Base-by-base conservation (phyloP, 1,140 invertebrate species). In the Apis cerana region DNA sequence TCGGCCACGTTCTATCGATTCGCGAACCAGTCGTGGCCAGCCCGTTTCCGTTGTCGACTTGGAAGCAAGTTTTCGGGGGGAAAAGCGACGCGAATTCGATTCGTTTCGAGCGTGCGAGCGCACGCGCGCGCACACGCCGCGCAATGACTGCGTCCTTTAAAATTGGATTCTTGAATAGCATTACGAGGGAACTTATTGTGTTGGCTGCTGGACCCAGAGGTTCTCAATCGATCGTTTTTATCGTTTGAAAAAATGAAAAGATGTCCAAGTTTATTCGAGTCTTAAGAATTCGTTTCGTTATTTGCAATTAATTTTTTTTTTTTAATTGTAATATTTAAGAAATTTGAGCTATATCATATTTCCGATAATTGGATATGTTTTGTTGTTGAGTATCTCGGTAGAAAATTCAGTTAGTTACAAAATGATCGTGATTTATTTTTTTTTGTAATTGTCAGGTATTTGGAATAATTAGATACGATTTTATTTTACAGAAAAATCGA, bases 161-260 rank as follows among this genome's bases (percentile, higher is more conserved):
- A 80, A 80, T 80, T 80, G 79, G 79, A 80, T 80, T 80, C 70
- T 70, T 75, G 79, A 80, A 80, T 80, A 65, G 70, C 70, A 80
- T 80, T 80, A 80, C 70, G 79, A 56, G 61, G 70, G 78, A 75
- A 75, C 79, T 80, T 80, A 80, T 80, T 80, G 79, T 80, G 52
- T 43, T 62, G 50, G 61, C 7, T 61, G 56, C 43, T 75, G 56
- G 58, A 11, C 12, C 79, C 79, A 75, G 79, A 0, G 79, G 79
- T 27, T 75, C 79, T 80, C 70, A 80, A 54, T 19, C 54, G 17
- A 5, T 43, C 19, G 4, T 23, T 33, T 19, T 56, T 8, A 56
- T 13, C 3, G 4, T 1, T n/a, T 3, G 9, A 2, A 43, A 43
- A 43, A 43, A 43, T 43, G 4, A 43, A 7, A 43, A 43, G 33